phyloP scores from a whole-genome alignment of 2,888 invertebrate genomes.

The Neuroscelio doddi region DNA sequence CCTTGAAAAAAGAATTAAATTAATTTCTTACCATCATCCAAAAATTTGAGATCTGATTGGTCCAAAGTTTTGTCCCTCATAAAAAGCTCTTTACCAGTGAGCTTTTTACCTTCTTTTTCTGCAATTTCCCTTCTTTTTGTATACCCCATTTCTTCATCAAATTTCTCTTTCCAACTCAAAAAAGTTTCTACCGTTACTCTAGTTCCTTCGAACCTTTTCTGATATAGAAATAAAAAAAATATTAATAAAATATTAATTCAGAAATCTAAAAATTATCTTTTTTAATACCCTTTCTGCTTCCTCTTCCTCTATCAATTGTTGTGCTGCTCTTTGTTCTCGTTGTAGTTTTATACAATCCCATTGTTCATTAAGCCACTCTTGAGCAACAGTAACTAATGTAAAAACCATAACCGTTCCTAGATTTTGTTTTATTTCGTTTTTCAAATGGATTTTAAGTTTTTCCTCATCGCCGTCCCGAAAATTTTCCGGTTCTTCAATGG shows the following conservation, averaged over 20 bases:
- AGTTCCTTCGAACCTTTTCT: slow-evolving; percentile 97
- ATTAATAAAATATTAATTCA: no score
- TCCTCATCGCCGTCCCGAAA: slow-evolving; percentile 81
- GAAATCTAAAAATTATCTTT: slow-evolving; percentile 1
- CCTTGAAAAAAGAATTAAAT: background rate
- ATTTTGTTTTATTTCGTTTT: slow-evolving; percentile 86
- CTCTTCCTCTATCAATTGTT: slow-evolving; percentile 82
- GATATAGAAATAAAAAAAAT: slow-evolving; percentile 55
- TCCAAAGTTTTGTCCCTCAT: slow-evolving; percentile 93
- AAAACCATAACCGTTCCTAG: slow-evolving; percentile 99
- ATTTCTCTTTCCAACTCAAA: slow-evolving; percentile 92
- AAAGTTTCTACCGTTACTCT: slow-evolving; percentile 96
- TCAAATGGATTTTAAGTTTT: slow-evolving; percentile 79
- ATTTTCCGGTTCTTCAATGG: slow-evolving; percentile 84
- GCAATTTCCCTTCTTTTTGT: slow-evolving; percentile 81
- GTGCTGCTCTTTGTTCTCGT: slow-evolving; percentile 80
- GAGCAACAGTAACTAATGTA: slow-evolving; percentile 92
- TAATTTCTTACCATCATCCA: slow-evolving; percentile 83
- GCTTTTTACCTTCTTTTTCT: slow-evolving; percentile 83
- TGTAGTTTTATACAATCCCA: slow-evolving; percentile 85
- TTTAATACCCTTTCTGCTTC: slow-evolving; percentile 86
- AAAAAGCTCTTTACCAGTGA: slow-evolving; percentile 95
- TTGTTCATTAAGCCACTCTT: slow-evolving; percentile 92
- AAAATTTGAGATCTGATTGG: slow-evolving; percentile 96
- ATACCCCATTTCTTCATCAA: slow-evolving; percentile 91